Percentiles rank a stretch among this genome's conserved stretches.
phyloP scores from a whole-genome alignment of 2,888 invertebrate species.

The Oscheius sp. region DNA sequence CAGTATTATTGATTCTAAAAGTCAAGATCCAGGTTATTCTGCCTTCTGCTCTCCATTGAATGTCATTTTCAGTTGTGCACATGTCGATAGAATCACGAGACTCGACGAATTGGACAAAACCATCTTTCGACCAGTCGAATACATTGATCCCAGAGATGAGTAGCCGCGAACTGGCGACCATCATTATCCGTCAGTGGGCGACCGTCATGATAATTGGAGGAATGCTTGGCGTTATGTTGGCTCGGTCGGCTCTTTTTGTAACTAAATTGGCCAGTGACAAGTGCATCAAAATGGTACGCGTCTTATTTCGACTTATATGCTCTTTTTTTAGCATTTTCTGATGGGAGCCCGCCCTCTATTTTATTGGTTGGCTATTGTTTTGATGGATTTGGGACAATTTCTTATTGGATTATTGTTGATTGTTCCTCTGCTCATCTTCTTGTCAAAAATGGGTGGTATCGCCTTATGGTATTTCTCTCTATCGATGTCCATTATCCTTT shows the following conservation, averaged over 20 bases:
- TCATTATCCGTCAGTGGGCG: slow-evolving; percentile 15
- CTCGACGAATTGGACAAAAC: neutral
- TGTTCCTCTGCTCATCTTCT: slow-evolving; percentile 9
- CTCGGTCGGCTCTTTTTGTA: neutral
- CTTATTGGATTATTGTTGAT: neutral
- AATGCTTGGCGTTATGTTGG: neutral
- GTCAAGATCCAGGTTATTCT: neutral
- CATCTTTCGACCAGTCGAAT: neutral
- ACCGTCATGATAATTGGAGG: neutral
- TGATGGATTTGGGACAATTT: neutral
- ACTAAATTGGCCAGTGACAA: slow-evolving; percentile 19
- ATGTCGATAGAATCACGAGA: slow-evolving; percentile 20
- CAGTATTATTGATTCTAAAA: neutral
- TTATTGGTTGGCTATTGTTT: slow-evolving; percentile 14
- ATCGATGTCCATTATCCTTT: too few species aligned
- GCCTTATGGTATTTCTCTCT: neutral
- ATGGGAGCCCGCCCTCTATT: slow-evolving; percentile 16
- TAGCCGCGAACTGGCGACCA: slow-evolving; percentile 3
- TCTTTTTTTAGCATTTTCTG: slow-evolving; percentile 15
- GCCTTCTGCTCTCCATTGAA: neutral
- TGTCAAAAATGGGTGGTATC: neutral
- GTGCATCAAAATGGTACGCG: slow-evolving; percentile 8
- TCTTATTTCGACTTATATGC: neutral
- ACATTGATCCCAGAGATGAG: neutral
- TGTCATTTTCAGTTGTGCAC: neutral